These are phyloP conservation scores for Orthosia cruda DNA, from an alignment of 2,888 invertebrate species.

Conservation along the genomic window DNA sequence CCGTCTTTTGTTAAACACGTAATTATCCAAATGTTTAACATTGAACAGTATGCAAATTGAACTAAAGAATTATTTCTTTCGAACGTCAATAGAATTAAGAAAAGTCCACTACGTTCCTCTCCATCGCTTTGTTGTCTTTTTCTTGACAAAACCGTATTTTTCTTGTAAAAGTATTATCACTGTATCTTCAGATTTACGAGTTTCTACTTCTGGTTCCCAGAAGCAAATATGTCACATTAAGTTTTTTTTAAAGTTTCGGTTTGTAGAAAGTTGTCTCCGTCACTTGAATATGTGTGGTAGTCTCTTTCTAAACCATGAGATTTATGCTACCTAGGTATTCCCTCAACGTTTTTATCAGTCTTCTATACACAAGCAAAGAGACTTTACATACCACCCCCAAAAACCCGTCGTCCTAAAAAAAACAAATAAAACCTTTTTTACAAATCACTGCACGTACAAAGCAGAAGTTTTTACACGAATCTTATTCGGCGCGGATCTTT, in stretches of 20 bases:
- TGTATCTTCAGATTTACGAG: not conserved
- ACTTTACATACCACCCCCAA: not conserved
- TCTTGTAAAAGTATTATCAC: not conserved
- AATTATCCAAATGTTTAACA: not conserved
- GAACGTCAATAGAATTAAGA: constrained; percentile 19
- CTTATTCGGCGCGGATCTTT: constrained; percentile 60
- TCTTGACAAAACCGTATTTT: constrained; percentile 15
- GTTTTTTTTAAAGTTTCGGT: not conserved
- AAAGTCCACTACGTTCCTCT: not conserved
- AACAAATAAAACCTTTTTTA: constrained; percentile 48
- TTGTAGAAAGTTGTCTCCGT: not conserved
- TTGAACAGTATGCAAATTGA: constrained; percentile 6
- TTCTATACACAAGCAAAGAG: not conserved
- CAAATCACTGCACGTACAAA: constrained; percentile 65
- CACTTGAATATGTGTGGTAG: too few species aligned
- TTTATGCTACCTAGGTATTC: not conserved
- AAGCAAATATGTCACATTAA: not conserved
- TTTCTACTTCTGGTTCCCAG: not conserved
- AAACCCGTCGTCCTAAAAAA: constrained; percentile 29
- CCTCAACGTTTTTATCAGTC: not conserved
- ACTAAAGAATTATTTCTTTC: not conserved
- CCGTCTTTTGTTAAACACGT: not conserved
- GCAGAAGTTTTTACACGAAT: constrained; percentile 57
- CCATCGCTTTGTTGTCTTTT: not conserved
- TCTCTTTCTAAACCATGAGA: not conserved